Evolutionary conservation across 2,888 invertebrate species (phyloP).

Genomic region (Pseudeuparius sepicola): DNA sequence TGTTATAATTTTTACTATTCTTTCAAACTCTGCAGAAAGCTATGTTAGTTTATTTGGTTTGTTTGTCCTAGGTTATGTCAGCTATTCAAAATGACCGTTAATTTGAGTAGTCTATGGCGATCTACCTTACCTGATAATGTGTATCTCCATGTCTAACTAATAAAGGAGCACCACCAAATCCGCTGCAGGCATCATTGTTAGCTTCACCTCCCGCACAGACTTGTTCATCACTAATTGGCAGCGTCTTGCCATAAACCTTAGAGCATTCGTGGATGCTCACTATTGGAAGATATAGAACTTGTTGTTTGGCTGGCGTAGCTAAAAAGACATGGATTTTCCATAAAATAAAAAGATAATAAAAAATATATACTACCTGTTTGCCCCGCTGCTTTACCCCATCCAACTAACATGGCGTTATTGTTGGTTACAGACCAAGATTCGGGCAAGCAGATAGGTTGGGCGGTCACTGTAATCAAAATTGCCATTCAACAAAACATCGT

Average conservation of each 20-base stretch:
- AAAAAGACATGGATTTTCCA: slow-evolving; percentile 7
- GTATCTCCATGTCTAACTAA: slow-evolving; percentile 51
- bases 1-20: too few species aligned
- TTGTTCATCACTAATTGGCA: slow-evolving; percentile 53
- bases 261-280: slow-evolving; percentile 56
- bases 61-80: too few species aligned
- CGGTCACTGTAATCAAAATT: slow-evolving; percentile 50
- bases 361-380: slow-evolving; percentile 37
- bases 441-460: slow-evolving; percentile 60
- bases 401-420: slow-evolving; percentile 51
- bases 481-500: slow-evolving; percentile 9
- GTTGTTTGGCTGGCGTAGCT: slow-evolving; percentile 42
- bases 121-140: slow-evolving; percentile 59
- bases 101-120: too few species aligned
- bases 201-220: slow-evolving; percentile 66
- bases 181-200: slow-evolving; percentile 66
- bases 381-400: slow-evolving; percentile 64
- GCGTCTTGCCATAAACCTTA: slow-evolving; percentile 56
- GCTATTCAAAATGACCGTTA: too few species aligned
- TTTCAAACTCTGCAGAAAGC: too few species aligned
- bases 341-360: slow-evolving; percentile 6
- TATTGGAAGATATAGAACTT: slow-evolving; percentile 54
- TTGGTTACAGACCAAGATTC: slow-evolving; percentile 37
- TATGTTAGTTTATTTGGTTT: too few species aligned
- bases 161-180: slow-evolving; percentile 70